Percentiles rank a stretch among this genome's conserved stretches.
Conservation (phyloP, 2,797 vertebrate genomes). For the Diplodus puntazzo region DNA sequence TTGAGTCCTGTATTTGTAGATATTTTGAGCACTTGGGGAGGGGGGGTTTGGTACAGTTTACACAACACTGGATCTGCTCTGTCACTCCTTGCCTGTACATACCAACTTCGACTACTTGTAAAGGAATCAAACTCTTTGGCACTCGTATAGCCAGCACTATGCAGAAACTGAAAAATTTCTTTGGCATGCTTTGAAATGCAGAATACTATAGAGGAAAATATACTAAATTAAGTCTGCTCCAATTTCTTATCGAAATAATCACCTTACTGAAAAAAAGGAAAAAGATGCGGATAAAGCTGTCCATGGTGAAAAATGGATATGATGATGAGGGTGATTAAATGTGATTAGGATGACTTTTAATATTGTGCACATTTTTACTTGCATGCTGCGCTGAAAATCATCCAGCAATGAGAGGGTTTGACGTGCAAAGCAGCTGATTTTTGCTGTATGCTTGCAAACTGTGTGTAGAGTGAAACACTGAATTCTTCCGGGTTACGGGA, state of each 20-base stretch:
- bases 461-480: slow-evolving; percentile 78
- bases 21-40: slow-evolving; percentile 74
- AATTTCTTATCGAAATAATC: slow-evolving; percentile 75
- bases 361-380: slow-evolving; percentile 83
- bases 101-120: slow-evolving; percentile 79
- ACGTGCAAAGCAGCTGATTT: slow-evolving; percentile 72
- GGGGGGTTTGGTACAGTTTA: slow-evolving; percentile 71
- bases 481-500: slow-evolving; percentile 73
- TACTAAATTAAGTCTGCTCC: slow-evolving; percentile 75
- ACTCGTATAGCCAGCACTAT: slow-evolving; percentile 89
- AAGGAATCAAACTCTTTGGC: slow-evolving; percentile 80
- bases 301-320: slow-evolving; percentile 52
- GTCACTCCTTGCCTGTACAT: slow-evolving; percentile 82
- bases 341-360: slow-evolving; percentile 65
- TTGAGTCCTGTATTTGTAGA: slow-evolving; percentile 76
- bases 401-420: slow-evolving; percentile 56
- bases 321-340: slow-evolving; percentile 48
- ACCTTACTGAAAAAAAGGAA: slow-evolving; percentile 57
- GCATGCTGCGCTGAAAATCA: slow-evolving; percentile 86
- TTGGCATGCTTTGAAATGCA: slow-evolving; percentile 91
- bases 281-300: slow-evolving; percentile 61
- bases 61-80: slow-evolving; percentile 81
- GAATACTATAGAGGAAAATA: slow-evolving; percentile 85
- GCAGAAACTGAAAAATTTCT: slow-evolving; percentile 83
- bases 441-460: slow-evolving; percentile 78